Percentiles rank a stretch among this genome's conserved stretches.
phyloP scores from a whole-genome alignment of 2,113 vertebrate genomes.

The Climacteris rufus region DNA sequence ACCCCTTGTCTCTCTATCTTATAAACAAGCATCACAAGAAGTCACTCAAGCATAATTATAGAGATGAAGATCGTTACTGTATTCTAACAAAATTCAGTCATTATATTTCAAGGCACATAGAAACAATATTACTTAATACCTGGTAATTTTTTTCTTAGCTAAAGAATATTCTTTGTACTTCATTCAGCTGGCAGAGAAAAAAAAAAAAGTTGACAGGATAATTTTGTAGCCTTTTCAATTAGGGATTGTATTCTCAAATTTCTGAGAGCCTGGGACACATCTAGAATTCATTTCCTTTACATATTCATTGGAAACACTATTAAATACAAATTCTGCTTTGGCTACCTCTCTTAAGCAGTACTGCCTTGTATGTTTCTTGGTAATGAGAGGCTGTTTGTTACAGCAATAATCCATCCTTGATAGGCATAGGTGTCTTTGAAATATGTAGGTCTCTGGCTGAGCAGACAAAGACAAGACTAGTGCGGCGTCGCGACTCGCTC shows the following conservation, averaged over 20 bases:
- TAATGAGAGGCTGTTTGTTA: background rate
- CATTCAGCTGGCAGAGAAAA: background rate
- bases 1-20: background rate
- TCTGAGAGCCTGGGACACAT: background rate
- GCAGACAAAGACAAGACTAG: background rate
- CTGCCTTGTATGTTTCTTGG: background rate
- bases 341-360: background rate
- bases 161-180: background rate
- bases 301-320: background rate
- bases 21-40: background rate
- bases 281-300: background rate
- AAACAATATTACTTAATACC: background rate
- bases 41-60: background rate
- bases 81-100: background rate
- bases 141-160: background rate
- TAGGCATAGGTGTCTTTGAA: background rate
- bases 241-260: background rate
- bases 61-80: background rate
- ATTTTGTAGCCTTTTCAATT: background rate
- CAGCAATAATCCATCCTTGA: background rate
- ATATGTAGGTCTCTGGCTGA: background rate
- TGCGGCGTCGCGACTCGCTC: no score
- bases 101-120: background rate
- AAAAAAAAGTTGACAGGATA: background rate
- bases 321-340: background rate